Percentiles rank a stretch among this genome's conserved stretches.
phyloP scores from a whole-genome alignment of 2,888 invertebrate species.

The Allolobophora icterica region DNA sequence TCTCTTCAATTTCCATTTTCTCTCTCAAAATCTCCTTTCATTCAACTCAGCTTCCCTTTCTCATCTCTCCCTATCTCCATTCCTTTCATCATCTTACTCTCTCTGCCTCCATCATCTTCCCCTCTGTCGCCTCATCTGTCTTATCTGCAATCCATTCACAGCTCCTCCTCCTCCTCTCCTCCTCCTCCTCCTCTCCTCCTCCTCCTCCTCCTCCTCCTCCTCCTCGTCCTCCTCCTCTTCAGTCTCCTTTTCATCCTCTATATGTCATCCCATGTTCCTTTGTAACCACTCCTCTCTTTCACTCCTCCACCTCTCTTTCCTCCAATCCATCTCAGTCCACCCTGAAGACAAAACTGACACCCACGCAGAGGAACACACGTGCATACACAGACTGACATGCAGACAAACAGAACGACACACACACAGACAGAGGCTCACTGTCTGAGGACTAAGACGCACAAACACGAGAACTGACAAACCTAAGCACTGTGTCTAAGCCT shows the following conservation, averaged over 20 bases:
- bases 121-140: background rate
- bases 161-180: background rate
- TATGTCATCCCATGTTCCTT: background rate
- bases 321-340: background rate
- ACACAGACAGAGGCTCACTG: background rate
- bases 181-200: background rate
- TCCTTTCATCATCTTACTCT: background rate
- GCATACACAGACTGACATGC: background rate
- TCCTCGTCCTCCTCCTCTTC: too few species aligned
- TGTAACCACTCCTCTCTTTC: background rate
- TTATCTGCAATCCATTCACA: background rate
- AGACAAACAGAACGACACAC: background rate
- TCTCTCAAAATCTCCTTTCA: background rate
- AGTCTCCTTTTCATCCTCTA: too few species aligned
- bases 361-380: background rate
- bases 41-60: background rate
- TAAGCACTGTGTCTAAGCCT: background rate
- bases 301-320: background rate
- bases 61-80: background rate
- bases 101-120: too few species aligned
- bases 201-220: background rate
- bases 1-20: background rate
- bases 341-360: background rate
- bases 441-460: background rate
- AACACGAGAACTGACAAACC: background rate